These are phyloP conservation scores for Aegotheles bennettii DNA, from an alignment of 2,113 vertebrate species.

Conservation along the genomic window DNA sequence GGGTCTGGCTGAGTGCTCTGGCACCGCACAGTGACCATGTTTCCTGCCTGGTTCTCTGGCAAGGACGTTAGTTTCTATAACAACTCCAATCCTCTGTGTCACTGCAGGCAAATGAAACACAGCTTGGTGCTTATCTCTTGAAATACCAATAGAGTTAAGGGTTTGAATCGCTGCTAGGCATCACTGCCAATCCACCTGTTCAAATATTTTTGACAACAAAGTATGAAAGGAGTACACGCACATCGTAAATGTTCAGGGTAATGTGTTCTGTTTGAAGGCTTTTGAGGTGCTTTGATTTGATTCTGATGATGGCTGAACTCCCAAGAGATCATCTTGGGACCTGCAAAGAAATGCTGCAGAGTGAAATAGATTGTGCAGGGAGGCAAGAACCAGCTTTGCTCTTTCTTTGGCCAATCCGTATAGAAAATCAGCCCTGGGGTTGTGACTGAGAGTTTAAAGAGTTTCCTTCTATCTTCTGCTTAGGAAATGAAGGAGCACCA, in stretches of 20 bases:
- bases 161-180: background rate
- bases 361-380: background rate
- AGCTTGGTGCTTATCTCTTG: conserved; percentile 18
- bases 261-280: background rate
- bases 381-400: background rate
- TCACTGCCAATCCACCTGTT: background rate
- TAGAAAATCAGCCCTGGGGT: background rate
- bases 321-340: background rate
- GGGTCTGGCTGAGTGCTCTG: conserved; percentile 8
- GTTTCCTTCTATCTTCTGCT: background rate
- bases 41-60: conserved; percentile 40
- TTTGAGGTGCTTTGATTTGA: background rate
- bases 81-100: background rate
- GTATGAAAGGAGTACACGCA: background rate
- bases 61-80: background rate
- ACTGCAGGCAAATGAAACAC: background rate
- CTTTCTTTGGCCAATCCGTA: background rate
- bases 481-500: background rate
- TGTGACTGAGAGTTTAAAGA: background rate
- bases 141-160: background rate
- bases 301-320: background rate
- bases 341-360: background rate
- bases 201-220: background rate
- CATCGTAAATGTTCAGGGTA: background rate
- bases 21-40: background rate